These are phyloP conservation scores for Acanthosepion esculentum DNA, from an alignment of 2,888 invertebrate species.

Conservation along the genomic window DNA sequence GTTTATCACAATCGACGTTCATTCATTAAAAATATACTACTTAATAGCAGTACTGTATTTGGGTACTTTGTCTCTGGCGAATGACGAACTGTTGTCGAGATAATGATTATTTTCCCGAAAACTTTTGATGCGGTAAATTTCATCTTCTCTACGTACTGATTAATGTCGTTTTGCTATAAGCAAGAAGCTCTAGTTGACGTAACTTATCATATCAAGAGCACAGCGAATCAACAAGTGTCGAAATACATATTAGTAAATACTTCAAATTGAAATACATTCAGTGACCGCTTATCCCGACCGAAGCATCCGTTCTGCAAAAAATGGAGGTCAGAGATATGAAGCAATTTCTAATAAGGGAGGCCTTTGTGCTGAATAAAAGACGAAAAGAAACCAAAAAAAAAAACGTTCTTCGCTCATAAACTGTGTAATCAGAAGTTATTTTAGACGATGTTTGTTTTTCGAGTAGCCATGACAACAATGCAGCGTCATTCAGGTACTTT, in stretches of 20 bases:
- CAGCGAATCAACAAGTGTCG: background rate
- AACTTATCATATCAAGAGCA: background rate
- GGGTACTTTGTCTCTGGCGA: no score
- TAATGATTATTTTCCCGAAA: no score
- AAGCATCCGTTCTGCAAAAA: background rate
- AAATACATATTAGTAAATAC: no score
- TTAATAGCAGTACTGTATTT: no score
- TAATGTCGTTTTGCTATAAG: background rate
- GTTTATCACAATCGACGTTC: no score
- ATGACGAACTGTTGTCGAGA: no score
- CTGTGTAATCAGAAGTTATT: background rate
- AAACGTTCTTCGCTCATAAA: background rate
- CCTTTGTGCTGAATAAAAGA: background rate
- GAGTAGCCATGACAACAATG: background rate
- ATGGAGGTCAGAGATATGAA: background rate
- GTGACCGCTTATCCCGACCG: background rate
- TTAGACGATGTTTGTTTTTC: background rate
- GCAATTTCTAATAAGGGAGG: background rate
- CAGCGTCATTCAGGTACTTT: background rate
- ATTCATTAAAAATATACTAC: no score
- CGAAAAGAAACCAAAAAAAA: background rate
- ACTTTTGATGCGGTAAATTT: background rate
- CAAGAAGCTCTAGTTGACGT: background rate
- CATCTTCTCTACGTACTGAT: background rate
- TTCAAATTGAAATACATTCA: no score